Evolutionary conservation across 1,140 invertebrate species (phyloP).

Genomic region (Helicoverpa zea): DNA sequence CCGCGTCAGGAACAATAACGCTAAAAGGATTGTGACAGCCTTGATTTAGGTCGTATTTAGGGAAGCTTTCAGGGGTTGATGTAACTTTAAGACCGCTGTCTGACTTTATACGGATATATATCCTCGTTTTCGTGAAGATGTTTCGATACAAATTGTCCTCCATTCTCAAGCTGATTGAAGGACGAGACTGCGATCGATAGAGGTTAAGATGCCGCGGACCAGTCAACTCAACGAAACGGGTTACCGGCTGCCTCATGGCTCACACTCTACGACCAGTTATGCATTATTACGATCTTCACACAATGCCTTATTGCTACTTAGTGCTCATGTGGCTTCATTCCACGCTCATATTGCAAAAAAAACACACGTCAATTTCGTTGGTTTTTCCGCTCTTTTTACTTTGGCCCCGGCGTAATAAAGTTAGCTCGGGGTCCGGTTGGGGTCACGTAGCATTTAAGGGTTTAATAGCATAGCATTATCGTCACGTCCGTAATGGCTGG

Average conservation of each 20-base stretch:
- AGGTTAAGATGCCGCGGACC: slow-evolving; percentile 20
- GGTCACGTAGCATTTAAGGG: slow-evolving; percentile 35
- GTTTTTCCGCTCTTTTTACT: slow-evolving; percentile 21
- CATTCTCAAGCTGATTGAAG: slow-evolving; percentile 30
- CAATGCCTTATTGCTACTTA: slow-evolving; percentile 37
- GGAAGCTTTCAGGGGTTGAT: slow-evolving; percentile 29
- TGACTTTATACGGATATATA: slow-evolving; percentile 4
- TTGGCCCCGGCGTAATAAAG: slow-evolving; percentile 14
- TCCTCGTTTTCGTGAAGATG: background rate
- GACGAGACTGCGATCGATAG: slow-evolving; percentile 9
- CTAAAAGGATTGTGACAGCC: slow-evolving; percentile 37
- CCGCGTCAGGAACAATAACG: slow-evolving; percentile 19
- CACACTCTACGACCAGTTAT: slow-evolving; percentile 33
- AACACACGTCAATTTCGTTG: slow-evolving; percentile 17
- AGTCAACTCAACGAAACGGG: slow-evolving; percentile 24
- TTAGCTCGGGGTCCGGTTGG: slow-evolving; percentile 3
- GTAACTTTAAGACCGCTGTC: slow-evolving; percentile 28
- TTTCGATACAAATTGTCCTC: slow-evolving; percentile 1
- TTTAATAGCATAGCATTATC: slow-evolving; percentile 26
- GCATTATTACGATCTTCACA: slow-evolving; percentile 38
- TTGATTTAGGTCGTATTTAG: slow-evolving; percentile 32
- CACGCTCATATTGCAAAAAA: slow-evolving; percentile 35
- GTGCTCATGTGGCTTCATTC: slow-evolving; percentile 18
- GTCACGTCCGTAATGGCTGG: slow-evolving; percentile 3
- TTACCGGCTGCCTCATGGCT: slow-evolving; percentile 12